These are phyloP conservation scores for Pteropus alecto DNA, from an alignment of 2,113 vertebrate species.

Conservation along the genomic window DNA sequence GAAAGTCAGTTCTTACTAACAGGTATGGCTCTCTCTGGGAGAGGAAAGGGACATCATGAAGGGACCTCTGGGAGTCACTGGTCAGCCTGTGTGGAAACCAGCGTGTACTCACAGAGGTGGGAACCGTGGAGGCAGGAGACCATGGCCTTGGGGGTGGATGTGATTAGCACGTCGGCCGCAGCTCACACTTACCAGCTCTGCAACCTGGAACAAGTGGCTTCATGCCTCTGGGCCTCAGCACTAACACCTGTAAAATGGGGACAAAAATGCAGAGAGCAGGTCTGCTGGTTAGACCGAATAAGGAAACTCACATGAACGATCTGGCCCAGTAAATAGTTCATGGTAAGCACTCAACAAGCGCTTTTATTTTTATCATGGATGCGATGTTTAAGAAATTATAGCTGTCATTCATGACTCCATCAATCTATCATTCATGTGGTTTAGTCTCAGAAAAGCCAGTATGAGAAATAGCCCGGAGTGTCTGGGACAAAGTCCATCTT, in stretches of 20 bases:
- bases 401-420: background rate
- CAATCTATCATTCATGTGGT: background rate
- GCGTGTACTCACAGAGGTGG: background rate
- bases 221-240: background rate
- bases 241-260: background rate
- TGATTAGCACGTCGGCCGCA: background rate
- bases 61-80: background rate
- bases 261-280: background rate
- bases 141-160: fast-evolving
- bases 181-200: background rate
- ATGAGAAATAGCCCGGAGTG: background rate
- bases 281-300: background rate
- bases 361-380: background rate
- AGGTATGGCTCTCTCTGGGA: fast-evolving
- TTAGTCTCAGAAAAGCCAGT: background rate
- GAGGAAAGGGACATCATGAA: background rate
- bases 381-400: background rate
- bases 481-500: background rate
- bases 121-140: fast-evolving
- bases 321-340: background rate
- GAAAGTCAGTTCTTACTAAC: background rate
- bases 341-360: background rate
- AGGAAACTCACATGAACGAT: background rate
- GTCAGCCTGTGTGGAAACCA: background rate
- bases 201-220: background rate